A percentile compares a stretch with the other conserved stretches of the same genome.
These are phyloP conservation scores for Harpalus rubripes DNA, from an alignment of 2,888 invertebrate genomes.

Conservation along the genomic window DNA sequence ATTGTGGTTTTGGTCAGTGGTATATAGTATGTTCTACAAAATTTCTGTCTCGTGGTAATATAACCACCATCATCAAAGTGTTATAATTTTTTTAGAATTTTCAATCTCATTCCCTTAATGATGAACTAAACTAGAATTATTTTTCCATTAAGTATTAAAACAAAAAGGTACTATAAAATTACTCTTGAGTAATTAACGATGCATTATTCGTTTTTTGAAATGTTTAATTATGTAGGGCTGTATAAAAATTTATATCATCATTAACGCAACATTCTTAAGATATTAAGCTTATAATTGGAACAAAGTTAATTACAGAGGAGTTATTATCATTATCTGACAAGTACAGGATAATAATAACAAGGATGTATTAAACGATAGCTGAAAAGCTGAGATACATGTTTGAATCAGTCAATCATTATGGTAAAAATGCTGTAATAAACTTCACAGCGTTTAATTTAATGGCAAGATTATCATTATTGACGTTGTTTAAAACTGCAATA, in stretches of 20 bases:
- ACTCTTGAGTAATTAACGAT: slow-evolving; percentile 42
- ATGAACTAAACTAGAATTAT: slow-evolving; percentile 29
- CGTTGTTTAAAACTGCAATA: no score
- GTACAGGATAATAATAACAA: neutral
- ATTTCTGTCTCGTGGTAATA: neutral
- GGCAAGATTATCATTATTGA: no score
- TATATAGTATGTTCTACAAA: neutral
- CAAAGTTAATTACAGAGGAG: slow-evolving; percentile 42
- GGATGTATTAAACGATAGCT: neutral
- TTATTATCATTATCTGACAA: slow-evolving; percentile 41
- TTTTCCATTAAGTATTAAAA: slow-evolving; percentile 42
- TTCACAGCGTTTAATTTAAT: no score
- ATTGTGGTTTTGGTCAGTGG: no score
- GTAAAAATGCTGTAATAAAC: no score
- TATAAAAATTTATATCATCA: slow-evolving; percentile 60
- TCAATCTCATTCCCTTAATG: slow-evolving; percentile 22
- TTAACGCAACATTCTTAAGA: slow-evolving; percentile 54
- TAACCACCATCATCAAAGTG: slow-evolving; percentile 13
- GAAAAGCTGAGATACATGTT: no score
- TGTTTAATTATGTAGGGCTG: slow-evolving; percentile 26
- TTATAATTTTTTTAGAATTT: slow-evolving; percentile 22
- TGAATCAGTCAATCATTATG: no score
- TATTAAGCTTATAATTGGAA: slow-evolving; percentile 51
- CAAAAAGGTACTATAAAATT: slow-evolving; percentile 30
- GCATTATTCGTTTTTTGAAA: slow-evolving; percentile 45